These are phyloP conservation scores for Recurvirostra avosetta DNA, from an alignment of 2,113 vertebrate species.

Conservation along the genomic window DNA sequence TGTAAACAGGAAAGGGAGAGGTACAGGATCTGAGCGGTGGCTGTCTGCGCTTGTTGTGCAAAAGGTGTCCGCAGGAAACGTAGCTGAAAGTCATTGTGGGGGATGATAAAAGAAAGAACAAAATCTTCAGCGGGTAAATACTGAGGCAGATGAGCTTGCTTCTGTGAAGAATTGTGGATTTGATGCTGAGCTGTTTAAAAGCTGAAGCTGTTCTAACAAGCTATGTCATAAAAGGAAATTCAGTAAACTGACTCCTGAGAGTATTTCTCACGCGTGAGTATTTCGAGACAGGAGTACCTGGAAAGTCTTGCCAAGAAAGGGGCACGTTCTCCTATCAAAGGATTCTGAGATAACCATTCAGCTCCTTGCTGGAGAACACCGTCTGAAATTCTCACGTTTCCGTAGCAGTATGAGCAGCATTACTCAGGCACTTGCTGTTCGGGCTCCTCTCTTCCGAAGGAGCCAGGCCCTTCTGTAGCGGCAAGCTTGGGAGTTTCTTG, in stretches of 20 bases:
- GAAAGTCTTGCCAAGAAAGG: not conserved
- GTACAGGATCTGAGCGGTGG: not conserved
- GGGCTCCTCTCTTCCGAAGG: not conserved
- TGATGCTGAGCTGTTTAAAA: not conserved
- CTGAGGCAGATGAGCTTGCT: not conserved
- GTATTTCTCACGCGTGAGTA: not conserved
- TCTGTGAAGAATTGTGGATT: not conserved
- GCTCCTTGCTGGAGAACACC: not conserved
- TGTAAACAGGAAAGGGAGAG: constrained; percentile 41
- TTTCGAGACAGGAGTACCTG: not conserved
- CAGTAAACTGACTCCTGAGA: not conserved
- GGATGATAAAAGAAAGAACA: constrained; percentile 1
- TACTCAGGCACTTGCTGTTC: not conserved
- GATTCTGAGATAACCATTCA: not conserved
- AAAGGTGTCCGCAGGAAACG: constrained; percentile 1
- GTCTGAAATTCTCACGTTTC: not conserved
- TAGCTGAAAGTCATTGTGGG: not conserved
- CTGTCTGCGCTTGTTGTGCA: not conserved
- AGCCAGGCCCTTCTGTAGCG: not conserved
- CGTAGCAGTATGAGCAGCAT: not conserved
- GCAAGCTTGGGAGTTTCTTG: not conserved
- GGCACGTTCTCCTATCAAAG: not conserved
- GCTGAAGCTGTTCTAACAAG: not conserved
- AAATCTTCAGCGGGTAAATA: not conserved
- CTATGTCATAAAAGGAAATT: not conserved